Evolutionary conservation across 2,888 invertebrate species (phyloP), one percentile per base, ranked within the genome.

Genomic region (Thymelicus sylvestris): DNA sequence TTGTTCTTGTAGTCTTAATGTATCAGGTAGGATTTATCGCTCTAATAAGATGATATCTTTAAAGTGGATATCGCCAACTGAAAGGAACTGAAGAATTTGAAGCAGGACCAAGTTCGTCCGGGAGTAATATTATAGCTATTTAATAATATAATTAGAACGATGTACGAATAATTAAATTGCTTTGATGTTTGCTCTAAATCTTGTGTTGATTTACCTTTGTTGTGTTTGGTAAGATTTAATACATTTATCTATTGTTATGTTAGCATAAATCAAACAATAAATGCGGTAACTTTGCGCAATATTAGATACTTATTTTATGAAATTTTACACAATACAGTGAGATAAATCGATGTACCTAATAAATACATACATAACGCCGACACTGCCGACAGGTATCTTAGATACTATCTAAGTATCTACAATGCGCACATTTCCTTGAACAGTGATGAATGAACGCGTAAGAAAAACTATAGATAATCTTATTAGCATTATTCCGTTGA

Each of bases 11-110:
- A 79, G 81, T 85, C 83, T 89, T 84, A 86, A 81, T 84, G 86
- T 88, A 84, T 88, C 85, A 86, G 83, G 80, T 82, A 75, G 86
- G 86, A 84, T 83, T 87, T 86, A 86, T 88, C 86, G 79, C 77
- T 67, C 24, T 41, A 31, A 47, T 68, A 63, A 57, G 62, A 63
- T 19, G 67, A 61, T 68, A 57, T 57, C 52, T 68, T 41, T 62
- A 44, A 12, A 19, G 50, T 50, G 50, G 60, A 50, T 61, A 61
- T 55, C n/a, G 52, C 38, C 47, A 38, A 66, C 10, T 52, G 31
- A 44, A 60, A 7, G 39, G 47, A 19, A 55, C 41, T 63, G 55
- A 63, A 63, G 38, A 38, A 62, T 19, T 8, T 61, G 39, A 52
- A 41, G 52, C 50, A n/a, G 19, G 24, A 15, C 10, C 4, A 41